These are phyloP conservation scores for Metopolophium dirhodum DNA, from an alignment of 1,140 invertebrate genomes.

Conservation along the genomic window DNA sequence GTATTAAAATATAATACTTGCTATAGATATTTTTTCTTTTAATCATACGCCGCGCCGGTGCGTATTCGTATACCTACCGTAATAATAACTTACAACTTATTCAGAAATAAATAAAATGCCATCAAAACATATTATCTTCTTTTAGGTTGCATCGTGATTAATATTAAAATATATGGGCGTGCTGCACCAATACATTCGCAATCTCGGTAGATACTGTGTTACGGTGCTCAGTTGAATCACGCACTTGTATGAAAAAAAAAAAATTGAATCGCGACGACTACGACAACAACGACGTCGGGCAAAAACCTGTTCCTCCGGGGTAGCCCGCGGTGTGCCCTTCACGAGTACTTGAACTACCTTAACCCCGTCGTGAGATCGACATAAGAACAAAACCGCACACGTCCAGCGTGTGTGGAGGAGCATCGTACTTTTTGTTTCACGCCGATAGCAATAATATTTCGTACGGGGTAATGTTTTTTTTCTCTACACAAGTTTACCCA, in stretches of 20 bases:
- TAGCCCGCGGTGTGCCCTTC: background rate
- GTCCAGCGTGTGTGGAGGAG: background rate
- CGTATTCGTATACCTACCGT: background rate
- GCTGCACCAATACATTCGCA: background rate
- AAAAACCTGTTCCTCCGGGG: constrained; percentile 8
- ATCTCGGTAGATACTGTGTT: background rate
- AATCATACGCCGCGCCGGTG: background rate
- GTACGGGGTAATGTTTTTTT: background rate
- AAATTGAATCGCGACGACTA: too few relatives aligned
- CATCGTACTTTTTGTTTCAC: background rate
- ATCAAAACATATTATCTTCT: background rate
- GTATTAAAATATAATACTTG: background rate
- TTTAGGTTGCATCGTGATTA: background rate
- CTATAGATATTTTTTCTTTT: background rate
- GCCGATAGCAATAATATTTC: background rate
- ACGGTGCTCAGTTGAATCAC: background rate
- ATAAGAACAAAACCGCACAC: background rate
- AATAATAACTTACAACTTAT: background rate
- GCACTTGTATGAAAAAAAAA: background rate
- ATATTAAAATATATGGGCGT: background rate
- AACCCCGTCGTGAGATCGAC: background rate
- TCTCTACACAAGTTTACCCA: background rate
- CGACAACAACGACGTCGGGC: background rate
- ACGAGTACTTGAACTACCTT: constrained; percentile 47
- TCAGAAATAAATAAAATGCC: background rate